Conservation (phyloP, 2,888 invertebrate species). For the Drosophila prostipennis region DNA sequence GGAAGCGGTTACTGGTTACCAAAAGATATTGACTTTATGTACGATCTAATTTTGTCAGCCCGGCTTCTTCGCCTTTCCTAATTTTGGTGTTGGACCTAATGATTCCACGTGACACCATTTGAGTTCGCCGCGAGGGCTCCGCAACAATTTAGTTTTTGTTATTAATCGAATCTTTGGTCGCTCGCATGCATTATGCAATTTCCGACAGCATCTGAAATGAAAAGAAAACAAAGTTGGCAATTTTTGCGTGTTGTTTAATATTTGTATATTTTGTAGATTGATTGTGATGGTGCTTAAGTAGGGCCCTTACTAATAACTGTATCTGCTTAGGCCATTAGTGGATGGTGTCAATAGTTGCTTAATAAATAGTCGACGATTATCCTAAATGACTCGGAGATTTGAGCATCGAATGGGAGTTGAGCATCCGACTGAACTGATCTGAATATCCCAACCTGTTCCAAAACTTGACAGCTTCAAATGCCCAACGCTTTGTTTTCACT, state of each 20-base stretch:
- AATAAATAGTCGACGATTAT: constrained; percentile 21
- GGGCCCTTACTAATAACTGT: constrained; percentile 43
- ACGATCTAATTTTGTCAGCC: constrained; percentile 28
- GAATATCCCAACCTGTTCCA: constrained; percentile 10
- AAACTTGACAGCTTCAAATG: constrained; percentile 19
- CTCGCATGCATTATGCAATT: constrained; percentile 53
- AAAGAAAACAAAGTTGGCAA: constrained; percentile 29
- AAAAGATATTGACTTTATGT: constrained; percentile 18
- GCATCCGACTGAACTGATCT: constrained; percentile 12
- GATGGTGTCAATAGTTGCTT: constrained; percentile 43
- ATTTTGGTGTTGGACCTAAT: constrained; percentile 36
- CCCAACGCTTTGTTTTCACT: constrained; percentile 59
- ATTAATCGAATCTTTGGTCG: constrained; percentile 30
- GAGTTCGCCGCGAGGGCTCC: constrained; percentile 34
- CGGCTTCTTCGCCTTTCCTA: constrained; percentile 14
- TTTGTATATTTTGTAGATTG: constrained; percentile 23
- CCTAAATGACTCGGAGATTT: constrained; percentile 19
- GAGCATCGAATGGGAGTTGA: neutral
- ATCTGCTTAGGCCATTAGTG: constrained; percentile 16
- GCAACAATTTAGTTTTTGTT: constrained; percentile 48
- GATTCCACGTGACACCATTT: constrained; percentile 50
- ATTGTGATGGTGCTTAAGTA: constrained; percentile 19
- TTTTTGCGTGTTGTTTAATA: constrained; percentile 28
- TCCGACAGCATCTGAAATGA: constrained; percentile 12
- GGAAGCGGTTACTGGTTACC: constrained; percentile 30